Conservation (phyloP, 2,888 invertebrate species). For the Muschampia plurimacula region DNA sequence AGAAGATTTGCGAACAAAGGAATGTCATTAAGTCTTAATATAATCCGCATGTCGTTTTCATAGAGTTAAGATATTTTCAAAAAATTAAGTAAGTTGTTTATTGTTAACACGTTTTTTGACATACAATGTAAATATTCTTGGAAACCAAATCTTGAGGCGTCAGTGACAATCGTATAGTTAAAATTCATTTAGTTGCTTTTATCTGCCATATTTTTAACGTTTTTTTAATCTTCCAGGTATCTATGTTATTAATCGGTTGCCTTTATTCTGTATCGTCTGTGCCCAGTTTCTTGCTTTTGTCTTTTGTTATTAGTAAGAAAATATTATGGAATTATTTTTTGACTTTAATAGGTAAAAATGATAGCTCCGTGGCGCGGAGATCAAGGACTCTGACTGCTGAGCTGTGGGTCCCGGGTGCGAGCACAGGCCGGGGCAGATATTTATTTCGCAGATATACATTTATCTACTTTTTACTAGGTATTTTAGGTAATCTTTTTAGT, state of each 20-base stretch:
- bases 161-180: constrained; percentile 8
- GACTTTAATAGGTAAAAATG: not conserved
- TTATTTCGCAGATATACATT: too few relatives aligned
- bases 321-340: not conserved
- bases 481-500: too few relatives aligned
- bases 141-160: constrained; percentile 17
- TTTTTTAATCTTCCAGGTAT: constrained; percentile 22
- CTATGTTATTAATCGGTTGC: not conserved
- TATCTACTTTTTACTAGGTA: too few relatives aligned
- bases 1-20: constrained; percentile 58
- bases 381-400: too few relatives aligned
- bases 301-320: not conserved
- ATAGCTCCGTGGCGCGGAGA: not conserved
- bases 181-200: constrained; percentile 9
- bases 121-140: constrained; percentile 15
- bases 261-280: constrained; percentile 3
- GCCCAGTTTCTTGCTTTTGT: not conserved
- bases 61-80: constrained; percentile 47
- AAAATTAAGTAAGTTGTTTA: constrained; percentile 59
- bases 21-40: constrained; percentile 62
- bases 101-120: constrained; percentile 42
- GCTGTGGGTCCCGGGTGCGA: too few relatives aligned
- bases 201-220: constrained; percentile 15
- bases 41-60: constrained; percentile 63
- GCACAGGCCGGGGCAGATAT: too few relatives aligned